Conservation (phyloP, 2,888 invertebrate species). For the Agriopis marginaria region DNA sequence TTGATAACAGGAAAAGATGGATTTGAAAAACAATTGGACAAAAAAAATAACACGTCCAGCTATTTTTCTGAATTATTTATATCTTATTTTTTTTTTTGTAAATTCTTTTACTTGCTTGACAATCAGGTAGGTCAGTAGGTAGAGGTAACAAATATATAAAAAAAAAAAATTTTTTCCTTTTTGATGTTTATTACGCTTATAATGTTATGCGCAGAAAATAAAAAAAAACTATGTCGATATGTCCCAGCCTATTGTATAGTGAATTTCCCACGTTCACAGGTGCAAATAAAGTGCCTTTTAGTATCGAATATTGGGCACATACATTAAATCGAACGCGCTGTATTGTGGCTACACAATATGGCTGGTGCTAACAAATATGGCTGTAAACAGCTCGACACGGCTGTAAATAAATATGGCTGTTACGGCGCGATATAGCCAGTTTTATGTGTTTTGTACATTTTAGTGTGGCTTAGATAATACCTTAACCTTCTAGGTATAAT, state of each 20-base stretch:
- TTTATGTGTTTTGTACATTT: constrained; percentile 4
- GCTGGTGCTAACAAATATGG: constrained; percentile 19
- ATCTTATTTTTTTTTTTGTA: too few relatives aligned
- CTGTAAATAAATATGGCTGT: constrained; percentile 22
- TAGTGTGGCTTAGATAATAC: too few relatives aligned
- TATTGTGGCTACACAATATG: constrained; percentile 9
- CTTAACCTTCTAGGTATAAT: too few relatives aligned
- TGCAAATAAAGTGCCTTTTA: constrained; percentile 19
- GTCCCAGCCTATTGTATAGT: constrained; percentile 12
- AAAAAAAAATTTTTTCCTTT: too few relatives aligned
- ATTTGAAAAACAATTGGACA: too few relatives aligned
- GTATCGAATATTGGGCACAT: constrained; percentile 15
- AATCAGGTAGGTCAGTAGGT: not conserved
- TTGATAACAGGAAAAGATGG: too few relatives aligned
- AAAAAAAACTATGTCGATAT: not conserved
- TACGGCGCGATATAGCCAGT: constrained; percentile 6
- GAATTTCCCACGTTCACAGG: constrained; percentile 6
- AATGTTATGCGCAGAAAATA: too few relatives aligned
- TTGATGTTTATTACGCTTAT: too few relatives aligned
- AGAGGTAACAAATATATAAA: too few relatives aligned
- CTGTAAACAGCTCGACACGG: constrained; percentile 13
- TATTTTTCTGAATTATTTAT: too few relatives aligned
- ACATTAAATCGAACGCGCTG: constrained; percentile 20
- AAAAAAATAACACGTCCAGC: too few relatives aligned
- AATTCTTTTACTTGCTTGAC: too few relatives aligned